A percentile compares a stretch with the other conserved stretches of the same genome.
These are phyloP conservation scores for Phycodurus eques DNA, from an alignment of 2,113 vertebrate genomes.

Conservation along the genomic window DNA sequence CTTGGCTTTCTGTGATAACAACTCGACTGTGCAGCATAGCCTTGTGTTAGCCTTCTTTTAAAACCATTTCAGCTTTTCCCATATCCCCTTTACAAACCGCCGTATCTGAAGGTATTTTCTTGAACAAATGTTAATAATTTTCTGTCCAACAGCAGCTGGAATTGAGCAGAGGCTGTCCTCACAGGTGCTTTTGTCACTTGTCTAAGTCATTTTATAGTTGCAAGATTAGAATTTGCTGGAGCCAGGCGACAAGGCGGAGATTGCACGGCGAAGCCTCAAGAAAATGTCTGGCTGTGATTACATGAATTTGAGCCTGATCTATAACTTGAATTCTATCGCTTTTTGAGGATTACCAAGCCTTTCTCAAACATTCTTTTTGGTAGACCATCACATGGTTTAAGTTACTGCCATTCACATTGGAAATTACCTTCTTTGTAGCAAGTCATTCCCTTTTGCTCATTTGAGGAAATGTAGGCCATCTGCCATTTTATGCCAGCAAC, in stretches of 20 bases:
- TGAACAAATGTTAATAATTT: slow-evolving; percentile 79
- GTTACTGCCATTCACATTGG: slow-evolving; percentile 37
- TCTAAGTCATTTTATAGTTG: slow-evolving; percentile 73
- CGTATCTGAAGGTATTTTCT: slow-evolving; percentile 71
- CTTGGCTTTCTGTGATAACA: slow-evolving; percentile 56
- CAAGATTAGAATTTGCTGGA: slow-evolving; percentile 68
- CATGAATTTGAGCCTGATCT: slow-evolving; percentile 34
- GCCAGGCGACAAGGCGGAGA: slow-evolving; percentile 33
- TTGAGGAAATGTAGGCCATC: slow-evolving; percentile 27
- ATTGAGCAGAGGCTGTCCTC: slow-evolving; percentile 59
- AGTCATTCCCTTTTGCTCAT: slow-evolving; percentile 32
- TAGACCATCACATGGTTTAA: slow-evolving; percentile 47
- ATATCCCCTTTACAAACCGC: slow-evolving; percentile 66
- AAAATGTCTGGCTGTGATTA: slow-evolving; percentile 46
- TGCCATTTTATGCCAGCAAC: slow-evolving; percentile 18
- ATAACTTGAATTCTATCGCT: slow-evolving; percentile 49
- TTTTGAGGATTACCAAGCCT: slow-evolving; percentile 49
- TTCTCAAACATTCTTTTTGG: slow-evolving; percentile 39
- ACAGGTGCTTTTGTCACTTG: slow-evolving; percentile 72
- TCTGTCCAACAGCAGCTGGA: slow-evolving; percentile 61
- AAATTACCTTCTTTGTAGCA: slow-evolving; percentile 38
- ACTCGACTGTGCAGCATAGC: slow-evolving; percentile 28
- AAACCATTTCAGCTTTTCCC: slow-evolving; percentile 74
- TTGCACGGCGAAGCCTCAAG: slow-evolving; percentile 21
- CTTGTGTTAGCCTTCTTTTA: slow-evolving; percentile 55